Conservation (phyloP, 2,888 invertebrate genomes). For the Pyrrhopygopsis socrates region DNA sequence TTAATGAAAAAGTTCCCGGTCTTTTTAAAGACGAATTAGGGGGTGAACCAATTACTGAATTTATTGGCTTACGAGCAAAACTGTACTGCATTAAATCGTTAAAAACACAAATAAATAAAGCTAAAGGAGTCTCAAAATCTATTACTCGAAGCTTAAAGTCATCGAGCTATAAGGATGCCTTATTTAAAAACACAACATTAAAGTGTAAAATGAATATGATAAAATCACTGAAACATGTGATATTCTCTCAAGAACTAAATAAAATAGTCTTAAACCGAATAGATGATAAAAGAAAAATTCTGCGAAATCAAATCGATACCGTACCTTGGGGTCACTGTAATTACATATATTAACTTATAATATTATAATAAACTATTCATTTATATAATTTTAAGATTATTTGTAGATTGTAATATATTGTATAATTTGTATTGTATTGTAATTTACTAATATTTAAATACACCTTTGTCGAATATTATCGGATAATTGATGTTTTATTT, state of each 20-base stretch:
- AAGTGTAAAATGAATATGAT: neutral
- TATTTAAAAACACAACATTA: too few relatives aligned
- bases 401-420: too few relatives aligned
- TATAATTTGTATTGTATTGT: too few relatives aligned
- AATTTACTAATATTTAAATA: too few relatives aligned
- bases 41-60: constrained; percentile 19
- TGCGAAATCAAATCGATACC: neutral
- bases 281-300: neutral
- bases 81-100: constrained; percentile 17
- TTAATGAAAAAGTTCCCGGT: constrained; percentile 15
- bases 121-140: constrained; percentile 4
- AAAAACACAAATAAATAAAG: constrained; percentile 9
- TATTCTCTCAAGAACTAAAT: neutral
- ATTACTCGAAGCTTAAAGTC: neutral
- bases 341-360: neutral
- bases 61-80: constrained; percentile 26
- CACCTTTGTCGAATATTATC: too few relatives aligned
- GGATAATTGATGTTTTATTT: too few relatives aligned
- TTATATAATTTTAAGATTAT: too few relatives aligned
- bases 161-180: too few relatives aligned
- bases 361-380: neutral
- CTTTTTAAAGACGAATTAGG: constrained; percentile 41
- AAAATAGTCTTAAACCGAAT: neutral
- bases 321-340: neutral
- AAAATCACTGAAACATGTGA: neutral